Percentiles rank a stretch among this genome's conserved stretches.
These are phyloP conservation scores for Hassar affinis DNA, from an alignment of 2,113 vertebrate species.

Conservation along the genomic window DNA sequence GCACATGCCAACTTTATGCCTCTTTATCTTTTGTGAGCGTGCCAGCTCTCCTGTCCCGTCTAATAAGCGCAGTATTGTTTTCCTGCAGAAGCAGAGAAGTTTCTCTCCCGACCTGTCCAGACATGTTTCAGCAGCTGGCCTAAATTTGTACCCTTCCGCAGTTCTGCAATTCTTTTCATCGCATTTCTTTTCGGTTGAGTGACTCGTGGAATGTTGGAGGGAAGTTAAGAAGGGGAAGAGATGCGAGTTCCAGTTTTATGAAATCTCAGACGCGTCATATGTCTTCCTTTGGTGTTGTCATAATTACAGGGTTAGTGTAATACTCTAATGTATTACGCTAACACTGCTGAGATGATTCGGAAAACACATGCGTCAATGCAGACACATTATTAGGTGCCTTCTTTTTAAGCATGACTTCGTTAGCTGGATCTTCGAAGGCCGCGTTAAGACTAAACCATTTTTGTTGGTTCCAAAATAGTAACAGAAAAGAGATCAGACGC, in stretches of 20 bases:
- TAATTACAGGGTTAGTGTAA: no score
- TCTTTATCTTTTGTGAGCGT: neutral
- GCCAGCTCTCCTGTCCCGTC: neutral
- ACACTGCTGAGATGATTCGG: neutral
- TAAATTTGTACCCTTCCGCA: neutral
- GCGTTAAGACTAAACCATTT: no score
- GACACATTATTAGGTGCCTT: neutral
- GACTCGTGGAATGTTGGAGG: slow-evolving; percentile 21
- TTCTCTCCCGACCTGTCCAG: slow-evolving; percentile 12
- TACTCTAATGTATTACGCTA: neutral
- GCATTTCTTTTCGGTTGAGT: neutral
- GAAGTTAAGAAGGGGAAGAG: neutral
- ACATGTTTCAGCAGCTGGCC: slow-evolving; percentile 8
- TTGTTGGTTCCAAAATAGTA: no score
- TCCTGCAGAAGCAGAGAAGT: neutral
- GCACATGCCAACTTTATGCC: neutral
- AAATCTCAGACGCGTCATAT: neutral
- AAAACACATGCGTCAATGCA: neutral
- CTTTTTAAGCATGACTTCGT: neutral
- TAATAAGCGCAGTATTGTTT: neutral
- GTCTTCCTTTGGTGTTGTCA: neutral
- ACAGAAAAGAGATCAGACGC: no score
- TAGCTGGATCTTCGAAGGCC: neutral
- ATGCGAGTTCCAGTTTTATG: neutral
- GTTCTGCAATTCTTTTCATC: slow-evolving; percentile 1